phyloP scores from a whole-genome alignment of 2,113 vertebrate genomes.

The Poicephalus gulielmi region DNA sequence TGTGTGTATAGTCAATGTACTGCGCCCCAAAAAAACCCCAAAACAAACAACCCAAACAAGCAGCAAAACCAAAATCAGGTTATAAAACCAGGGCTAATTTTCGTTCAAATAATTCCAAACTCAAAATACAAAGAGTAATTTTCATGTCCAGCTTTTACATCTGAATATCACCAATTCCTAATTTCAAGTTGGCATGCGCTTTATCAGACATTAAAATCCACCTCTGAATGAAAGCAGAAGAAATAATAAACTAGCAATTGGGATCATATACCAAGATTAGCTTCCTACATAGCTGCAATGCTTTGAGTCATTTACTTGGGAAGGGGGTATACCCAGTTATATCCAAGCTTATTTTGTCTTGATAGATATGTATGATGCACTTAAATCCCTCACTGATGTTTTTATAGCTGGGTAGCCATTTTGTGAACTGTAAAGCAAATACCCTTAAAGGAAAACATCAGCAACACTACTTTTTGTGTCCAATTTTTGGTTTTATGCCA shows the following conservation, averaged over 20 bases:
- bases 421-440: neutral
- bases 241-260: conserved; percentile 30
- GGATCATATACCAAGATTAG: neutral
- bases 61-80: neutral
- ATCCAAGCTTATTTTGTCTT: neutral
- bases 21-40: rapidly evolving
- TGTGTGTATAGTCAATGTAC: neutral
- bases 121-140: neutral
- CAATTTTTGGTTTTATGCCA: neutral
- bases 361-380: neutral
- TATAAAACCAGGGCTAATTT: neutral
- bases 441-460: neutral
- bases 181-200: neutral
- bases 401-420: conserved; percentile 15
- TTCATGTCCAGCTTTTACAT: neutral
- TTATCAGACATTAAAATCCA: neutral
- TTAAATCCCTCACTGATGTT: neutral
- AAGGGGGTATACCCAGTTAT: neutral
- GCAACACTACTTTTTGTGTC: neutral
- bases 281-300: neutral
- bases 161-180: neutral
- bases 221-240: neutral
- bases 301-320: neutral
- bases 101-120: neutral
- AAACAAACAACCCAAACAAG: neutral